Conservation (phyloP, 2,113 vertebrate species). For the Cygnus buccinator region DNA sequence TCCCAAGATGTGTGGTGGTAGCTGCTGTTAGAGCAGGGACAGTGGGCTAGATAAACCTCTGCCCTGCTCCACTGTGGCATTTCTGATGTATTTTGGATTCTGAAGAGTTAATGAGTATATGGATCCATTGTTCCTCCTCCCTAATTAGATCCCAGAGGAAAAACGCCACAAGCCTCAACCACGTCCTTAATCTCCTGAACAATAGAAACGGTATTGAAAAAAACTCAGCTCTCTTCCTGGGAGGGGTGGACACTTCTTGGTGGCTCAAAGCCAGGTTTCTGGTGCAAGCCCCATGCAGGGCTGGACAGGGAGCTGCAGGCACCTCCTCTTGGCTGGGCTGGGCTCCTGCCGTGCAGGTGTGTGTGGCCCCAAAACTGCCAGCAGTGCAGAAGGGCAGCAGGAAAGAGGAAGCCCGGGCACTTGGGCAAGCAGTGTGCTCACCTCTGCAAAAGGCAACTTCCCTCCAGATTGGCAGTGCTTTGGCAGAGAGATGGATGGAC, state of each 20-base stretch:
- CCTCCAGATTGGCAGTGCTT: not conserved
- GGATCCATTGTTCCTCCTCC: not conserved
- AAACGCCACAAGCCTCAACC: not conserved
- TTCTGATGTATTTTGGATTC: not conserved
- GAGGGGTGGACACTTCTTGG: not conserved
- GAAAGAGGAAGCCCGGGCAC: not conserved
- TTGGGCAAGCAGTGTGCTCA: not conserved
- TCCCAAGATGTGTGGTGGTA: not conserved
- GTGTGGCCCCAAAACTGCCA: not conserved
- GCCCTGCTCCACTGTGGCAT: not conserved
- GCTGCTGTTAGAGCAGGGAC: not conserved
- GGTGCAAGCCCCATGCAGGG: fast-evolving
- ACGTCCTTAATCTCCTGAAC: not conserved
- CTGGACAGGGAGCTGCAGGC: not conserved
- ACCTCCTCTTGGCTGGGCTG: not conserved
- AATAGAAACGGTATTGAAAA: not conserved
- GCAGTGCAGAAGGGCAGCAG: fast-evolving
- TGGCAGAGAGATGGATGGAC: not conserved
- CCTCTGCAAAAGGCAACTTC: not conserved
- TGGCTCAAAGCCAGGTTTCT: not conserved
- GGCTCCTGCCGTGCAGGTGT: not conserved
- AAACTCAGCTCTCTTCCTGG: not conserved
- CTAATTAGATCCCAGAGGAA: not conserved
- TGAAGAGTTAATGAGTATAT: not conserved
- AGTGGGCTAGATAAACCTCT: not conserved